phyloP scores from a whole-genome alignment of 1,140 invertebrate genomes.

The Meloidogyne floridensis region DNA sequence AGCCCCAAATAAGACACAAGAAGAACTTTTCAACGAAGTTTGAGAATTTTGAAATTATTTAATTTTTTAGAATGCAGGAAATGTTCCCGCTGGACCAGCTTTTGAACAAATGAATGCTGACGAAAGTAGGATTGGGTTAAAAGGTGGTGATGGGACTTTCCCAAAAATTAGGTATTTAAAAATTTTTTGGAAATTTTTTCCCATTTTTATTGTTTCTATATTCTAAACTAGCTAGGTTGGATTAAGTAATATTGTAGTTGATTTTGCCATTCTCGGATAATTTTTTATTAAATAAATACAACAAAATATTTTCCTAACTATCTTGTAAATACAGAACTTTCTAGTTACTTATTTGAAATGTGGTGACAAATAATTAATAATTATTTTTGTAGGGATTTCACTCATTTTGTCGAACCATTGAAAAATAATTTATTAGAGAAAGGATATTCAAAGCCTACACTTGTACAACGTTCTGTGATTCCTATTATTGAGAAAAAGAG shows the following conservation, averaged over 20 bases:
- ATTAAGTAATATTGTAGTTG: too few species aligned
- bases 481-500: conserved; percentile 19
- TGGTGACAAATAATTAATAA: too few species aligned
- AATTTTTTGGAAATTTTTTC: too few species aligned
- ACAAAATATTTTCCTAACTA: too few species aligned
- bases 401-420: neutral
- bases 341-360: too few species aligned
- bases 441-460: conserved; percentile 12
- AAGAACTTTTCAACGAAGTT: conserved; percentile 3
- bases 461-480: conserved; percentile 23
- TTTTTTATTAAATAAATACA: too few species aligned
- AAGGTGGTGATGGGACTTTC: neutral
- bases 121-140: neutral
- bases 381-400: conserved; percentile 19
- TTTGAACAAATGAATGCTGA: neutral
- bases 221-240: too few species aligned
- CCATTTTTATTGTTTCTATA: too few species aligned
- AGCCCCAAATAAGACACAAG: neutral
- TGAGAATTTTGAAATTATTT: neutral
- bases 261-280: too few species aligned
- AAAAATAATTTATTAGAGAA: conserved; percentile 18
- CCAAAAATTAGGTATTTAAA: neutral
- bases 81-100: neutral
- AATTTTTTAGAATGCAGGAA: neutral
- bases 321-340: too few species aligned